phyloP scores from a whole-genome alignment of 2,113 vertebrate genomes.

The Clarias gariepinus region DNA sequence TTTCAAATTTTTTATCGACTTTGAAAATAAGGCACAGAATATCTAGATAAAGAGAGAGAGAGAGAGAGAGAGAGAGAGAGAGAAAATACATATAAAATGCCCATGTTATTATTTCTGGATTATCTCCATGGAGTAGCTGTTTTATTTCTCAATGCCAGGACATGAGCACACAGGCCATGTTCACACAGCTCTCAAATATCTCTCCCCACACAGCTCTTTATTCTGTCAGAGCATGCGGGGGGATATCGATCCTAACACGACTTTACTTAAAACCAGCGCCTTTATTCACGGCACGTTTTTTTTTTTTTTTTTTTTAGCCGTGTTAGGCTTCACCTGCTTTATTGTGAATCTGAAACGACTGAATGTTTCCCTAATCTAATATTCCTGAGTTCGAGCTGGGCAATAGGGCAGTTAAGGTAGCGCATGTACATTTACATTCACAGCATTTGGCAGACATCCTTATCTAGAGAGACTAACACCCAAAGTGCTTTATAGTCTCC shows the following conservation, averaged over 20 bases:
- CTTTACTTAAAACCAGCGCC: background rate
- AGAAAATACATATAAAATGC: background rate
- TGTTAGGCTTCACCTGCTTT: background rate
- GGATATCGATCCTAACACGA: background rate
- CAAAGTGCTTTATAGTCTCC: conserved; percentile 10
- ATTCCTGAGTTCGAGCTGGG: background rate
- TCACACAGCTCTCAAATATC: background rate
- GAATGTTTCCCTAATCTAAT: background rate
- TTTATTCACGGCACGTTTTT: background rate
- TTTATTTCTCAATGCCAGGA: conserved; percentile 40
- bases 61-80: background rate
- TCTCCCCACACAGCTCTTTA: background rate
- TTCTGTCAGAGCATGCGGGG: background rate
- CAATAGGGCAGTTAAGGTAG: background rate
- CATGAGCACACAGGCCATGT: background rate
- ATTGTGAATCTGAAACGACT: background rate
- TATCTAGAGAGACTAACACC: background rate
- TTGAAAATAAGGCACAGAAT: background rate
- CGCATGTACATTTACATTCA: background rate
- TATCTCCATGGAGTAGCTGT: conserved; percentile 31
- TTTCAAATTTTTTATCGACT: background rate
- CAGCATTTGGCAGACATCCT: conserved; percentile 1
- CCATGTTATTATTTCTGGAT: conserved; percentile 28
- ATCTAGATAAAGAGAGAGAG: background rate
- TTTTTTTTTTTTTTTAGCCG: background rate